Evolutionary conservation across 1,140 invertebrate species (phyloP).

Genomic region (Lithobius niger): DNA sequence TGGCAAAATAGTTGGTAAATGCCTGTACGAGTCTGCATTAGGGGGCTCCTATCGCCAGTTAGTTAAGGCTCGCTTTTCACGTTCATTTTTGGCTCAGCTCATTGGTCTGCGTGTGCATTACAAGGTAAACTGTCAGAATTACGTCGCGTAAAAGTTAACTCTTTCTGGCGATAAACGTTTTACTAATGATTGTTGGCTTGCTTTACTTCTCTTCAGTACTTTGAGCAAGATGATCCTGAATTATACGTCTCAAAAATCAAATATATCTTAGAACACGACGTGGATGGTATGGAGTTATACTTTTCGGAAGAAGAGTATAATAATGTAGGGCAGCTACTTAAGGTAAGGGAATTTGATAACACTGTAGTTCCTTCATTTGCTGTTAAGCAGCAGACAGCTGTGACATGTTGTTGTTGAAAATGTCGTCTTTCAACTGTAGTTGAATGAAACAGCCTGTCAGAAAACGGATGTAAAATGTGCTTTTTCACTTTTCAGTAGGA

Average conservation of each 20-base stretch:
- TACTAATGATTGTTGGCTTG: slow-evolving; percentile 9
- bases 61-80: slow-evolving; percentile 74
- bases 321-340: slow-evolving; percentile 59
- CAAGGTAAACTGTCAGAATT: slow-evolving; percentile 41
- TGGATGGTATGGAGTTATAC: slow-evolving; percentile 67
- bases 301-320: slow-evolving; percentile 78
- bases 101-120: slow-evolving; percentile 86
- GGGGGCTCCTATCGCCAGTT: slow-evolving; percentile 75
- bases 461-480: too few species aligned
- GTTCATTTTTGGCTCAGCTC: slow-evolving; percentile 83
- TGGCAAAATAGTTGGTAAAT: slow-evolving; percentile 85
- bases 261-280: slow-evolving; percentile 79
- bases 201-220: slow-evolving; percentile 49
- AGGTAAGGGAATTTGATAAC: slow-evolving; percentile 44
- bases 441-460: too few species aligned
- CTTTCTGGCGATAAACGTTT: not conserved
- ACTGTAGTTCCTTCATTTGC: too few species aligned
- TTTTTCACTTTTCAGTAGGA: too few species aligned
- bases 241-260: slow-evolving; percentile 81
- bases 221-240: slow-evolving; percentile 90
- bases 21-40: slow-evolving; percentile 77
- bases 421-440: too few species aligned
- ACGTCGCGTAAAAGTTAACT: not conserved
- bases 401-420: too few species aligned
- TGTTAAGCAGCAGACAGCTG: too few species aligned